A percentile compares a stretch with the other conserved stretches of the same genome.
Conservation (phyloP, 2,797 vertebrate genomes). For the Eptatretus atami region DNA sequence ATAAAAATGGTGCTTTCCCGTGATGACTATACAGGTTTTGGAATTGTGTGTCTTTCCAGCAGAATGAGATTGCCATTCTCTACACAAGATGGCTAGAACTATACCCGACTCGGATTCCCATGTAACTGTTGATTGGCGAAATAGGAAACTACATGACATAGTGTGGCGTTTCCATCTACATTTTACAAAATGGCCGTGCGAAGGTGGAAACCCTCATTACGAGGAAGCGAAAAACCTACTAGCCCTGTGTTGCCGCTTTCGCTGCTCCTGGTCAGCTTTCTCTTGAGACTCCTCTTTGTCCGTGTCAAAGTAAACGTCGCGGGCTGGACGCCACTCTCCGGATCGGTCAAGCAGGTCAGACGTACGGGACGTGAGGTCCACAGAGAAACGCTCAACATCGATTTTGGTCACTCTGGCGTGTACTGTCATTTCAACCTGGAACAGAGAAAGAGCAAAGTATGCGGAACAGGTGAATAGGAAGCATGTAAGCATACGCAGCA, state of each 20-base stretch:
- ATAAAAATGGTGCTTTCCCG: too few relatives aligned
- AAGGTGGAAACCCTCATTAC: too few relatives aligned
- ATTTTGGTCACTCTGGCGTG: slow-evolving; percentile 99
- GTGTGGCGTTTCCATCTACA: too few relatives aligned
- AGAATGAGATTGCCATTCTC: too few relatives aligned
- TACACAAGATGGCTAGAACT: too few relatives aligned
- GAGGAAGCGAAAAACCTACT: slow-evolving; percentile 23
- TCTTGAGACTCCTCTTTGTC: slow-evolving; percentile 57
- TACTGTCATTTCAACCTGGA: slow-evolving; percentile 85
- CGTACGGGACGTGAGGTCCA: slow-evolving; percentile 80
- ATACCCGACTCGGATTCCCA: too few relatives aligned
- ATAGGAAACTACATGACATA: too few relatives aligned
- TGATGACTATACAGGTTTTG: too few relatives aligned
- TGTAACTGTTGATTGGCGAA: too few relatives aligned
- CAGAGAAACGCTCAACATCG: slow-evolving; percentile 90
- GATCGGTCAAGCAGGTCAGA: slow-evolving; percentile 82
- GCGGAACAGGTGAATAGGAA: background rate
- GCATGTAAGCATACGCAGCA: background rate
- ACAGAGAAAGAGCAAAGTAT: background rate
- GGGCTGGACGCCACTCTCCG: slow-evolving; percentile 92
- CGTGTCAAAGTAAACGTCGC: slow-evolving; percentile 92
- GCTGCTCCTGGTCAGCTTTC: slow-evolving; percentile 63
- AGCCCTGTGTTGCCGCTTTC: slow-evolving; percentile 78
- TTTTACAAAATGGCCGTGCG: too few relatives aligned
- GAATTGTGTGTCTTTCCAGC: too few relatives aligned